Evolutionary conservation across 1,140 invertebrate species (phyloP), one percentile per base, ranked within the genome.

Genomic region (Magallana angulata): DNA sequence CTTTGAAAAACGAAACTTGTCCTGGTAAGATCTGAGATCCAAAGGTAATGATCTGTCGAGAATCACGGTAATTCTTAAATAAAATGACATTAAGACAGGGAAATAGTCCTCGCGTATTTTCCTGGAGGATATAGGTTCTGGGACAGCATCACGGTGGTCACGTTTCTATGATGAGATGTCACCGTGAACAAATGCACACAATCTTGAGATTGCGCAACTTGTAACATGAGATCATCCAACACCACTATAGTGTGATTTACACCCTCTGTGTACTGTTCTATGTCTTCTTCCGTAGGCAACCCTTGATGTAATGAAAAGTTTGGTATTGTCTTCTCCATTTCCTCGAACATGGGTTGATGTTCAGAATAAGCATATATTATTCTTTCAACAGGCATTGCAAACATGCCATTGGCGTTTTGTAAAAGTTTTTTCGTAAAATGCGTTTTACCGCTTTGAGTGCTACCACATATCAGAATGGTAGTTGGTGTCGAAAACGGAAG

Each of bases 41-140:
- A 64, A 88, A 86, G 6, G 89, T 88, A 6, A 68, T 62, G 9
- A 90, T 57, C 36, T 88, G 87, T 82, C 86, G 58, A 30, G 85
- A 56, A 88, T 90, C 87, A 16, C 89, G 68, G 16, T 85, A 64
- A 57, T 90, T 90, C 11, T 82, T 85, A 80, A 90, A 88, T 30
- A 90, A 82, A 14, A 90, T 60, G 0, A 88, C 60, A 84, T 89
- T 84, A 2, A 71, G 64, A 80, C 84, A 90, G 60, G n/a, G 82
- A 85, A 64, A 90, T 90, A 9, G 82, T 89, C 48, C 68, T 76
- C 36, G 87, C 64, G n/a, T 84, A 86, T 84, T 85, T 88, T 57
- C 87, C 89, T 0, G 84, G 85, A 56, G 24, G 58, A 24, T 88
- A 89, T 11, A 89, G 58, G 36, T 86, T 84, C 16, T 89, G 88